phyloP scores from a whole-genome alignment of 92 coral and sea anemone genomes.

The Pocillopora grandis region DNA sequence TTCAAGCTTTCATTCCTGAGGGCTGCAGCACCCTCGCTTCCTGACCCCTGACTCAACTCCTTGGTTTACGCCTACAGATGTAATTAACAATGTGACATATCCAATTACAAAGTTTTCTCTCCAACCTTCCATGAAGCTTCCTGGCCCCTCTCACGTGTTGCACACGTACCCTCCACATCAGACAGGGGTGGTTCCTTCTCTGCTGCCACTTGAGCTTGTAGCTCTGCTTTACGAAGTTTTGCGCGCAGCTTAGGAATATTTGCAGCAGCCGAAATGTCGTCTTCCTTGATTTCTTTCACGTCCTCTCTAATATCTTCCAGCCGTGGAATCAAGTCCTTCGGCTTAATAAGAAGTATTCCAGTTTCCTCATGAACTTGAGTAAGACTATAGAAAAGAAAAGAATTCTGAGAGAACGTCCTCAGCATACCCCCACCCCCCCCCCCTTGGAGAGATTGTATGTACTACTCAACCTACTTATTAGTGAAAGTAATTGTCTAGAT shows the following conservation, averaged over 20 bases:
- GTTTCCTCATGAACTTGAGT: constrained; percentile 79
- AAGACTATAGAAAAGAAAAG: constrained; percentile 37
- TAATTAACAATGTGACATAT: too few species aligned
- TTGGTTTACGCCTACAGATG: too few species aligned
- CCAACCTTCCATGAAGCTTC: constrained; percentile 55
- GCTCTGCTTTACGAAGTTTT: constrained; percentile 13
- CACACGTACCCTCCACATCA: constrained; percentile 45
- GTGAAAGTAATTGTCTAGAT: too few species aligned
- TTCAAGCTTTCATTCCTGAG: too few species aligned
- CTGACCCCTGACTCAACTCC: too few species aligned
- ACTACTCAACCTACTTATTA: too few species aligned
- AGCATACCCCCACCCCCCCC: too few species aligned
- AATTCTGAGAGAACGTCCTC: not conserved
- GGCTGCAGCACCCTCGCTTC: too few species aligned
- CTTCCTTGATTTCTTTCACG: constrained; percentile 27
- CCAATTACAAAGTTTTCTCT: not conserved
- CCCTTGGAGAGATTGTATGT: too few species aligned
- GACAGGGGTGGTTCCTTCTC: constrained; percentile 28
- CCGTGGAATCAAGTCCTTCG: constrained; percentile 59
- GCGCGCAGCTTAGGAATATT: constrained; percentile 54
- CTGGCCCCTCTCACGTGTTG: constrained; percentile 22
- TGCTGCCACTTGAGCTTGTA: constrained; percentile 19
- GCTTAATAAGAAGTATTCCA: constrained; percentile 64
- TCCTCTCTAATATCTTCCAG: constrained; percentile 40
- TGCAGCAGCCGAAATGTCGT: constrained; percentile 34